These are phyloP conservation scores for Falcunculus frontatus DNA, from an alignment of 2,113 vertebrate species.

Conservation along the genomic window DNA sequence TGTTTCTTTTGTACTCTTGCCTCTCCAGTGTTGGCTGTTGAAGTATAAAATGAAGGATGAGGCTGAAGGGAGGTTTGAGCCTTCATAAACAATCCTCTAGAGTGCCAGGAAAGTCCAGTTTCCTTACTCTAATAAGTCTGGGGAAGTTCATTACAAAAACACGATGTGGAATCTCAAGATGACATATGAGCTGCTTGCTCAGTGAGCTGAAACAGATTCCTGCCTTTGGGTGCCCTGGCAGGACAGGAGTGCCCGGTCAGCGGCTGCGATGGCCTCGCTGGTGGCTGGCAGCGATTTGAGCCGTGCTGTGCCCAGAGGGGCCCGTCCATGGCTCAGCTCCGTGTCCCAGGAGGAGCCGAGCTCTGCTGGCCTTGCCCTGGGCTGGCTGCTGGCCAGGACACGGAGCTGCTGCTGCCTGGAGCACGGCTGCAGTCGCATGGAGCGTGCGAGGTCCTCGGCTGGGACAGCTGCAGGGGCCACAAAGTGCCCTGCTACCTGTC, in stretches of 20 bases:
- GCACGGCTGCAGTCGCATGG: accelerated
- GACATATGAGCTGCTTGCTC: not conserved
- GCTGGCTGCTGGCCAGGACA: not conserved
- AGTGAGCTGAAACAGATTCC: not conserved
- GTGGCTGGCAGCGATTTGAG: not conserved
- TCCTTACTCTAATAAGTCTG: conserved; percentile 56
- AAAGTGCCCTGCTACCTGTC: not conserved
- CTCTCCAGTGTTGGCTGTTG: conserved; percentile 58
- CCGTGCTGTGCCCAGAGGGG: not conserved
- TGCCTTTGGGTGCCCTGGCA: not conserved
- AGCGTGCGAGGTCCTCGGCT: not conserved
- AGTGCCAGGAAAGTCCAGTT: conserved; percentile 58
- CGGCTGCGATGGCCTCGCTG: not conserved
- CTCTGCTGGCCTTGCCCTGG: not conserved
- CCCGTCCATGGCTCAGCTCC: not conserved
- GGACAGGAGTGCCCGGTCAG: not conserved
- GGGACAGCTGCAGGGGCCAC: not conserved
- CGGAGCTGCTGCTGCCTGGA: not conserved
- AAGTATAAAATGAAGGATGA: conserved; percentile 61
- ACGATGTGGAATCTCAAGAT: not conserved
- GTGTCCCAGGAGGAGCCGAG: not conserved
- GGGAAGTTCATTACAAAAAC: conserved; percentile 13
- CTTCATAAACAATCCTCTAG: conserved; percentile 65
- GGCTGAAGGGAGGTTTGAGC: conserved; percentile 57
- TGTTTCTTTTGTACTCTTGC: conserved; percentile 60